These are phyloP conservation scores for Atta colombica DNA, from an alignment of 1,140 invertebrate genomes.

Conservation along the genomic window DNA sequence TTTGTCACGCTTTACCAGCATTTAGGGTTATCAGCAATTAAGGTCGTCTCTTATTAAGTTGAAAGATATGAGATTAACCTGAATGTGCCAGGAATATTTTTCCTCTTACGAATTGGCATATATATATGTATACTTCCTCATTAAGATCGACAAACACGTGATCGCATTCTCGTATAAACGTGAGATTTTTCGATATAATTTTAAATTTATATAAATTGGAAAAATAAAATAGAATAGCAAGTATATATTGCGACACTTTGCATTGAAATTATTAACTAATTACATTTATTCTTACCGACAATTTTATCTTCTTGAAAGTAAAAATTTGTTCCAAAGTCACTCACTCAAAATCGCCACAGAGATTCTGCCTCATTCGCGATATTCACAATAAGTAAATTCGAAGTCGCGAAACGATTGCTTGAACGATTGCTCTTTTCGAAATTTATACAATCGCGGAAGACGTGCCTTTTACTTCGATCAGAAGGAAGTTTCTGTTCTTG, in stretches of 20 bases:
- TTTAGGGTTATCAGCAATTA: constrained; percentile 33
- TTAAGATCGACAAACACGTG: constrained; percentile 31
- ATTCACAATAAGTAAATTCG: background rate
- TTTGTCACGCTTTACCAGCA: constrained; percentile 2
- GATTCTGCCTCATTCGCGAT: background rate
- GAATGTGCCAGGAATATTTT: constrained; percentile 17
- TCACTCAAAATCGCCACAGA: background rate
- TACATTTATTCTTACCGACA: constrained; percentile 35
- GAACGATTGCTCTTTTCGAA: background rate
- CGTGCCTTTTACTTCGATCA: background rate
- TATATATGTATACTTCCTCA: constrained; percentile 10
- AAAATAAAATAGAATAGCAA: background rate
- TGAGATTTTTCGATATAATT: constrained; percentile 1
- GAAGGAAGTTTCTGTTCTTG: background rate
- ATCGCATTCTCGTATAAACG: background rate
- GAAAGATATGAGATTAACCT: constrained; percentile 36
- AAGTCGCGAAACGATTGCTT: background rate
- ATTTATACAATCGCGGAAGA: constrained; percentile 24
- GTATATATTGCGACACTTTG: background rate
- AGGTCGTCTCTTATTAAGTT: constrained; percentile 33
- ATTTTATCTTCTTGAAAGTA: constrained; percentile 19
- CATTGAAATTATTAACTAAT: constrained; percentile 21
- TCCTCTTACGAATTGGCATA: constrained; percentile 22
- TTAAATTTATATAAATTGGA: background rate
- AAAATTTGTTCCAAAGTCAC: background rate